phyloP scores from a whole-genome alignment of 2,113 vertebrate genomes.

The Phoenicopterus ruber region DNA sequence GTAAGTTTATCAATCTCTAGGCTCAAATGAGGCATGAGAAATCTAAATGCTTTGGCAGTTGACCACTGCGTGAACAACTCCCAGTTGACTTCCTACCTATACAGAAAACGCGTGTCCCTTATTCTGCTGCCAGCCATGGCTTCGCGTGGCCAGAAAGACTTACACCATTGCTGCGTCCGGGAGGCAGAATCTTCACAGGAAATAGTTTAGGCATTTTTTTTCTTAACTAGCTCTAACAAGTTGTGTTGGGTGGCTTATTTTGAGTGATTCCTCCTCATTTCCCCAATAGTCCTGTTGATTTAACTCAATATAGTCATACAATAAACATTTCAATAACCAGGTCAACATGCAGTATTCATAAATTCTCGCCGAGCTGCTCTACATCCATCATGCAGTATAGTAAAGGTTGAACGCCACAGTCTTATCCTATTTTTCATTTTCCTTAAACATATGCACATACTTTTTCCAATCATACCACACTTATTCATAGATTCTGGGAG shows the following conservation, averaged over 20 bases:
- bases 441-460: constrained; percentile 10
- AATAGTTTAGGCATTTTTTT: background rate
- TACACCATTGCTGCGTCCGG: background rate
- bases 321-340: constrained; percentile 49
- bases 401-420: background rate
- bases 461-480: background rate
- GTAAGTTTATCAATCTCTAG: background rate
- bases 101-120: background rate
- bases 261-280: background rate
- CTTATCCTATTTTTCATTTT: constrained; percentile 44
- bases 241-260: background rate
- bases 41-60: background rate
- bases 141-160: background rate
- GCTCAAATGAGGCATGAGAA: background rate
- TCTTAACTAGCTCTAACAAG: background rate
- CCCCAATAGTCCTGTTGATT: background rate
- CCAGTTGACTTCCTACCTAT: background rate
- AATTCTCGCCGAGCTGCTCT: constrained; percentile 30
- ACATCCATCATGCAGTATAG: constrained; percentile 29
- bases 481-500: constrained; percentile 9
- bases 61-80: background rate
- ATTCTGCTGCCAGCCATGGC: background rate
- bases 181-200: background rate
- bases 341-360: constrained; percentile 46
- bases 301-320: constrained; percentile 14